phyloP scores from a whole-genome alignment of 2,888 invertebrate genomes.

The Melipona beecheii region DNA sequence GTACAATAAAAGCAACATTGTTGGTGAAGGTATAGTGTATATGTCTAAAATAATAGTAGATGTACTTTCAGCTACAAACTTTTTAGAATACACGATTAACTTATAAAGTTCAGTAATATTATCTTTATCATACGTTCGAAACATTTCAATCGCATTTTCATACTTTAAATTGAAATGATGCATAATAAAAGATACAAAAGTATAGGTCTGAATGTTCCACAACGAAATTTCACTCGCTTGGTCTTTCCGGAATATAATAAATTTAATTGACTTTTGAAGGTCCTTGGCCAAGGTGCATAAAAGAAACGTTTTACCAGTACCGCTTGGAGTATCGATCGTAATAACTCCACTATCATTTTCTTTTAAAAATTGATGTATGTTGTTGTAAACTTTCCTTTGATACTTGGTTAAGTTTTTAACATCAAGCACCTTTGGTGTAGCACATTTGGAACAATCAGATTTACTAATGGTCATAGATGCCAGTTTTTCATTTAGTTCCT shows the following conservation, averaged over 20 bases:
- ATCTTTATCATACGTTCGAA: fast-evolving
- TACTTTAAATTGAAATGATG: background rate
- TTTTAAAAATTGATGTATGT: background rate
- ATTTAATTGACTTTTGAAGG: fast-evolving
- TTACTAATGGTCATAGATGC: background rate
- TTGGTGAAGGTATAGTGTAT: slow-evolving; percentile 32
- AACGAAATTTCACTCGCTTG: slow-evolving; percentile 25
- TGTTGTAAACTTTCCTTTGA: background rate
- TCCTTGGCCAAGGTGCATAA: background rate
- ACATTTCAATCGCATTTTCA: background rate
- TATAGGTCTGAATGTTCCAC: background rate
- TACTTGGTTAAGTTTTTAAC: background rate
- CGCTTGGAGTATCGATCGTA: slow-evolving; percentile 13
- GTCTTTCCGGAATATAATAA: slow-evolving; percentile 17
- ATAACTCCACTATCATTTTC: background rate
- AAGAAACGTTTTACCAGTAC: slow-evolving; percentile 34
- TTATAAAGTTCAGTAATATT: background rate
- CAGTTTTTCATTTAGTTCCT: too few relatives aligned
- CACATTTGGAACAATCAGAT: background rate
- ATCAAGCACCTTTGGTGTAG: too few relatives aligned
- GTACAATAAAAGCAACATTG: slow-evolving; percentile 30
- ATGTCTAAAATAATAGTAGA: slow-evolving; percentile 20
- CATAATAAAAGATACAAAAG: slow-evolving; percentile 34
- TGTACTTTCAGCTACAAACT: background rate
- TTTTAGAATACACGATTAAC: slow-evolving; percentile 1